Base-by-base conservation (phyloP, 2,888 invertebrate genomes). In the Ceratothoa steindachneri region DNA sequence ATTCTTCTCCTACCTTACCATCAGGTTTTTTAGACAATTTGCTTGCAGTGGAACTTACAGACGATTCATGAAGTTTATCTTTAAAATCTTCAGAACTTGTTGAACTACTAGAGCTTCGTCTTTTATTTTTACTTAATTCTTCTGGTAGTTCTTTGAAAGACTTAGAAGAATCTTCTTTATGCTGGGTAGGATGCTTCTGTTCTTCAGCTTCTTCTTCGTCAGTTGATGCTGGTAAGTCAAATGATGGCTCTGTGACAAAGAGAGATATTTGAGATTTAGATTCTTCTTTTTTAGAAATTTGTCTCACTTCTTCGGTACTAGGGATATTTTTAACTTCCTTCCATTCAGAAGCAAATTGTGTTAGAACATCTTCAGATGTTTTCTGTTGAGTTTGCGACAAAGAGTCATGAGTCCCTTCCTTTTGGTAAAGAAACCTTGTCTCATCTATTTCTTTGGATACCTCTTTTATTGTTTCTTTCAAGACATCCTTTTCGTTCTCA, bases 131-230 rank as follows among this genome's bases (percentile, higher is more conserved):
- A 41, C 7, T 9, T 41, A 15, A 15, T 41, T 41, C 41, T 15
- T n/a, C n/a, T n/a, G n/a, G n/a, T n/a, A n/a, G n/a, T n/a, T n/a
- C n/a, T n/a, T n/a, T n/a, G n/a, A n/a, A n/a, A n/a, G n/a, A n/a
- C n/a, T n/a, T n/a, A n/a, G n/a, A n/a, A n/a, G n/a, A n/a, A n/a
- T n/a, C n/a, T n/a, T n/a, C n/a, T n/a, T n/a, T n/a, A n/a, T n/a
- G n/a, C n/a, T n/a, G n/a, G n/a, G n/a, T n/a, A n/a, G n/a, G n/a
- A n/a, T n/a, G n/a, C n/a, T n/a, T n/a, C n/a, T n/a, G n/a, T n/a
- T n/a, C n/a, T n/a, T n/a, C n/a, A n/a, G n/a, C n/a, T n/a, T n/a
- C 60, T 60, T 60, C 60, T 1, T 60, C 60, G 60, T 60, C 60
- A 24, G 60, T 60, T 60, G 60, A 60, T 12, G 12, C 22, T 22